Evolutionary conservation across 2,113 vertebrate species (phyloP).

Genomic region (Tricholaema leucomelas): DNA sequence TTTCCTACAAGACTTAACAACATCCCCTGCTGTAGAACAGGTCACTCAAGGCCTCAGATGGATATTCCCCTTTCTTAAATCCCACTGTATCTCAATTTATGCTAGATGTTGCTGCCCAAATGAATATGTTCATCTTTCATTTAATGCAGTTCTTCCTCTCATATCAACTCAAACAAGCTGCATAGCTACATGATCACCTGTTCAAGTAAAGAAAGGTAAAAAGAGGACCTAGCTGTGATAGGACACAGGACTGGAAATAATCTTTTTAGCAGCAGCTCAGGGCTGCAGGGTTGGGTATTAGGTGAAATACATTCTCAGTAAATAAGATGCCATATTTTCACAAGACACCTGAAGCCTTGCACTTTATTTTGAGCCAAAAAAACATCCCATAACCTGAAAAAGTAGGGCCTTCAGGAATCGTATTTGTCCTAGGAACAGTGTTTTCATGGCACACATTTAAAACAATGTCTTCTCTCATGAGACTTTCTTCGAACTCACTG

Average conservation of each 20-base stretch:
- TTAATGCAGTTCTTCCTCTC: not conserved
- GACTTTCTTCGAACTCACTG: not conserved
- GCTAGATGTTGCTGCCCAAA: not conserved
- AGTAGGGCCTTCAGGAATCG: not conserved
- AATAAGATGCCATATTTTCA: not conserved
- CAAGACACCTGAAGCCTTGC: not conserved
- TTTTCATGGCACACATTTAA: not conserved
- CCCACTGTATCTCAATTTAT: not conserved
- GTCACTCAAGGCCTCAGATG: not conserved
- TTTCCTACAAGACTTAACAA: no score
- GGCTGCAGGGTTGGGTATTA: not conserved
- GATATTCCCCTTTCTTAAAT: not conserved
- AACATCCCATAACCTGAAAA: not conserved
- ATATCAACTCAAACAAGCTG: not conserved
- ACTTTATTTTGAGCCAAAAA: not conserved
- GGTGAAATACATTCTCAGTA: not conserved
- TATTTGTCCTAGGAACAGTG: not conserved
- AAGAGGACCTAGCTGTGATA: not conserved
- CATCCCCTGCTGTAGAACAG: no score
- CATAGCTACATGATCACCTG: not conserved
- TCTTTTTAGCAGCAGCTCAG: not conserved
- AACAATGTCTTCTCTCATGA: not conserved
- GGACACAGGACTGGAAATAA: not conserved
- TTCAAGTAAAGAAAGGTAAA: not conserved
- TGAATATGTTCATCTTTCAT: not conserved